A percentile compares a stretch with the other conserved stretches of the same genome.
Conservation (phyloP, 2,888 invertebrate genomes). For the Netelia inedita region DNA sequence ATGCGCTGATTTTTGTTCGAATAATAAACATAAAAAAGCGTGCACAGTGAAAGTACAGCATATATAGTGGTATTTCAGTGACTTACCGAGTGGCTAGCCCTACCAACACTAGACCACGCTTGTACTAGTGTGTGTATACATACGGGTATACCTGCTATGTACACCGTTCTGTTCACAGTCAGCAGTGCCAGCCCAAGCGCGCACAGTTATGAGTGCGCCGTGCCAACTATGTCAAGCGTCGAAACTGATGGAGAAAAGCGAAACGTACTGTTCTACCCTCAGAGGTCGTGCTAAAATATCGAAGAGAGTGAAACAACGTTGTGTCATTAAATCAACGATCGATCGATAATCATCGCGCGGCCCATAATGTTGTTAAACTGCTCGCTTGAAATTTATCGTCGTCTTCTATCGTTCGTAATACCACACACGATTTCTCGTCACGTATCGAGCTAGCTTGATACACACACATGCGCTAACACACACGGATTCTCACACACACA, state of each 20-base stretch:
- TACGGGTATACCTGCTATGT: slow-evolving; percentile 26
- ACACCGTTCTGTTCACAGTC: slow-evolving; percentile 41
- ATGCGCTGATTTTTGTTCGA: neutral
- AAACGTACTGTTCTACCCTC: slow-evolving; percentile 54
- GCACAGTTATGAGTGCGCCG: slow-evolving; percentile 70
- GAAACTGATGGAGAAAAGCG: slow-evolving; percentile 62
- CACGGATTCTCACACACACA: neutral
- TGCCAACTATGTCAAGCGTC: slow-evolving; percentile 71
- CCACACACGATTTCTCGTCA: neutral
- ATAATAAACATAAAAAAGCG: slow-evolving; percentile 12
- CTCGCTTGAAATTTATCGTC: neutral
- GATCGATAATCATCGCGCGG: slow-evolving; percentile 1
- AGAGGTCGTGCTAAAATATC: slow-evolving; percentile 20
- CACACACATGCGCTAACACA: slow-evolving; percentile 3
- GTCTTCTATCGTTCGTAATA: neutral
- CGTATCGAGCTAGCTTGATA: neutral
- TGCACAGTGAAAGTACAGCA: slow-evolving; percentile 48
- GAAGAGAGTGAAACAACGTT: slow-evolving; percentile 28
- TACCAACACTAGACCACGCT: slow-evolving; percentile 26
- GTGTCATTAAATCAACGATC: neutral
- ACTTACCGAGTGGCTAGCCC: slow-evolving; percentile 28
- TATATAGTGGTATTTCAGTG: slow-evolving; percentile 42
- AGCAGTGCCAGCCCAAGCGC: slow-evolving; percentile 25
- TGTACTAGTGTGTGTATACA: slow-evolving; percentile 4
- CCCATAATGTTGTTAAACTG: neutral